Evolutionary conservation across 2,797 vertebrate genomes (phyloP), one percentile per base, ranked within the genome.

Genomic region (Chrysocyon brachyurus): DNA sequence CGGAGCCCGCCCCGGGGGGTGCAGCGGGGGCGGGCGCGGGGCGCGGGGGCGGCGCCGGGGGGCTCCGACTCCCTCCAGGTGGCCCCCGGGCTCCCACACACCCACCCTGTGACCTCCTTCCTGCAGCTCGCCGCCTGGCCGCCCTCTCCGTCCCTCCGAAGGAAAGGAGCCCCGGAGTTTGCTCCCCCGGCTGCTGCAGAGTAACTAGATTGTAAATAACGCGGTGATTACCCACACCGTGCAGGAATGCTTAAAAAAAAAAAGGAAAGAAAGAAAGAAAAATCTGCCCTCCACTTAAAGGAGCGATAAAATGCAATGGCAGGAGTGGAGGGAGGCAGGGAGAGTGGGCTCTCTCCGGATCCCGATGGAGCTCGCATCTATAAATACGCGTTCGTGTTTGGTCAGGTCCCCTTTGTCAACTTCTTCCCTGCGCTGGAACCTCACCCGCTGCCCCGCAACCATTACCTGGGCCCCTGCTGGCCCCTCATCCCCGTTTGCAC

Each of bases 401-500:
- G 94, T 85, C 97, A 90, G 94, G 97, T 97, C 92, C 90, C 87
- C 97, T 95, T 64, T 87, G 87, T 90, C 88, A 98, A 98, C 97
- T 98, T 97, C 96, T 98, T 87, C 96, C 94, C 92, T 16, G 17
- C 96, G 84, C 91, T 78, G 91, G 79, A 93, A 84, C 95, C 91
- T 70, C 86, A n/a, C 95, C 82, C 26, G 59, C 91, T 26, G 96
- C 88, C 61, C 95, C 26, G 64, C 9, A 16, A 3, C n/a, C 64
- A 68, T 83, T 93, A 77, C 87, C 73, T 24, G 79, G 49, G 87
- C 86, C 84, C 85, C 84, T 87, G 15, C 89, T 33, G 17, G 68
- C 12, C 90, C 86, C 83, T 59, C 16, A 40, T 75, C 63, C 94
- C 33, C 28, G 21, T 68, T 5, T 17, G 83, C 98, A 3, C 24